Conservation (phyloP, 1,140 invertebrate genomes). For the Papilio machaon region DNA sequence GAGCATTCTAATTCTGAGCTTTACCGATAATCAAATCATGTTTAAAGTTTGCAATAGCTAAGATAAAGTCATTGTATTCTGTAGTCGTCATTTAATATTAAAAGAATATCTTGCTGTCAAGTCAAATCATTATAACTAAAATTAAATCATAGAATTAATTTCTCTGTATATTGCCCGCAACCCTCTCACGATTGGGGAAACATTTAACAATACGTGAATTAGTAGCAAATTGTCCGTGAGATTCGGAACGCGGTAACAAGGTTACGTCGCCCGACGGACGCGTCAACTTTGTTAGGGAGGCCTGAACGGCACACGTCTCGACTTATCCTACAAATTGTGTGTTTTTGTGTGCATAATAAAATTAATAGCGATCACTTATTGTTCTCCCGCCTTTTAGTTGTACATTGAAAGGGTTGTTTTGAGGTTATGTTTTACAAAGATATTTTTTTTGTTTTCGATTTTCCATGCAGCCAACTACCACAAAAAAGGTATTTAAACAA, state of each 20-base stretch:
- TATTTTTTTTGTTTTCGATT: background rate
- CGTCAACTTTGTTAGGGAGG: constrained; percentile 31
- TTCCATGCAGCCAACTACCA: no score
- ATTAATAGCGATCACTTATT: background rate
- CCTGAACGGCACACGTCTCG: constrained; percentile 14
- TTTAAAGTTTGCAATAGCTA: no score
- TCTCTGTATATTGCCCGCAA: background rate
- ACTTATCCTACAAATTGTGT: constrained; percentile 20
- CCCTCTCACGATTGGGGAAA: constrained; percentile 27
- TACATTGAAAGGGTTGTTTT: background rate
- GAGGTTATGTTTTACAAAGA: background rate
- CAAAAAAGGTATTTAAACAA: no score
- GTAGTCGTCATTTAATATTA: no score
- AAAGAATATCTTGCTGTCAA: no score
- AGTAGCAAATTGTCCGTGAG: constrained; percentile 42
- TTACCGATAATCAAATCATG: no score
- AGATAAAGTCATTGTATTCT: no score
- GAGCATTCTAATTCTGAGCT: no score
- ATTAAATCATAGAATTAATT: background rate
- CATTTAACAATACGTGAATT: constrained; percentile 43
- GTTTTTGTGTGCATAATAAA: constrained; percentile 15
- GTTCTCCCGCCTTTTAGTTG: constrained; percentile 6
- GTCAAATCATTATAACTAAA: background rate
- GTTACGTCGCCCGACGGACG: constrained; percentile 30
- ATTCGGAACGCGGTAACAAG: constrained; percentile 27